Evolutionary conservation across 1,140 invertebrate species (phyloP), one percentile per base, ranked within the genome.

Genomic region (Bombus superbus): DNA sequence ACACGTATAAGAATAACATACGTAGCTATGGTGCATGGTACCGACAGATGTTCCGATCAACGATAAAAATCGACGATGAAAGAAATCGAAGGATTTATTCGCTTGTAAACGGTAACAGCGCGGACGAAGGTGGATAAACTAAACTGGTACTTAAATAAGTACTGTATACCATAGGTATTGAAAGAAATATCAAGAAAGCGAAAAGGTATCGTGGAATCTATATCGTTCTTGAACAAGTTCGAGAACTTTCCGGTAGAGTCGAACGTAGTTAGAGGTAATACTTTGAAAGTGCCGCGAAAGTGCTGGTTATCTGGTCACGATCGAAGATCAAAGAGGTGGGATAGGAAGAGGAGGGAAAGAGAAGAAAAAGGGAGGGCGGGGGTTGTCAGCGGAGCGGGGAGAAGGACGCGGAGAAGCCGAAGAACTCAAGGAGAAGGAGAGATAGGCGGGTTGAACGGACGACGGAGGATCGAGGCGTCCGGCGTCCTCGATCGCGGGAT

Each of bases 361-460:
- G 40, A 40, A 35, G 68, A 38, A 40, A 76, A 38, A 79, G 72
- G 69, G 62, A 73, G 64, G 62, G 32, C 28, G 40, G 28, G 18
- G n/a, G 68, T 28, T 78, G 82, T 47, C 22, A 62, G 78, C 53
- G 77, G 71, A 44, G 28, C 35, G 71, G 8, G 32, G 75, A 40
- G 71, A 80, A 44, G 64, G 47, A 32, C 18, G 81, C 42, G 85
- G 57, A 81, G 71, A 76, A 81, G 79, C 69, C 79, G 84, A 85
- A 75, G 69, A 85, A 85, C 68, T 85, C 40, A 69, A 76, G 68
- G 69, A 80, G 86, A 71, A 86, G 80, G 88, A 86, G 82, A 82
- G 81, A 86, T 83, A 90, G 90, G 86, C 88, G 90, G 91, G 89
- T 92, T 92, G 92, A 93, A 93, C 86, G 92, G 89, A 92, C 91